Evolutionary conservation across 2,888 invertebrate genomes (phyloP).

Genomic region (Dastarcus helophoroides): DNA sequence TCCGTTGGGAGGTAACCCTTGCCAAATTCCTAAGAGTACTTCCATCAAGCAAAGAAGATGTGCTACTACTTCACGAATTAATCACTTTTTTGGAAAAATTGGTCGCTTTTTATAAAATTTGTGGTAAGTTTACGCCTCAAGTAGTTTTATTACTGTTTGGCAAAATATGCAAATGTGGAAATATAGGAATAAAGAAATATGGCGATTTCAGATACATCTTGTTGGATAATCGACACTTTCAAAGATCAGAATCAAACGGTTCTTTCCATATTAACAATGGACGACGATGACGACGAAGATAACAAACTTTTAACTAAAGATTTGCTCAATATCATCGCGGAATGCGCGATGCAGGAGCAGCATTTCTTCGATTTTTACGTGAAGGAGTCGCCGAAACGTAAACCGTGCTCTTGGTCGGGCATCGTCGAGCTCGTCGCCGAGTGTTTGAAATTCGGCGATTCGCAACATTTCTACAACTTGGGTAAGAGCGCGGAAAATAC

Average conservation of each 20-base stretch:
- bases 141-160: constrained; percentile 1
- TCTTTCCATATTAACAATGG: constrained; percentile 25
- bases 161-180: too few relatives aligned
- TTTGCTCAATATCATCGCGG: constrained; percentile 30
- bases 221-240: constrained; percentile 29
- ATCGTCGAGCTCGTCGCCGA: constrained; percentile 39
- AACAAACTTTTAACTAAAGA: constrained; percentile 28
- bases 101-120: constrained; percentile 25
- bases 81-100: constrained; percentile 25
- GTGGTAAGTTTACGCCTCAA: constrained; percentile 20
- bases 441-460: constrained; percentile 40
- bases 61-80: constrained; percentile 44
- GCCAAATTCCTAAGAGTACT: constrained; percentile 49
- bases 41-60: constrained; percentile 54
- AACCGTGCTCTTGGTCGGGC: constrained; percentile 33
- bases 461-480: constrained; percentile 45
- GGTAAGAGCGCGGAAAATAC: constrained; percentile 29
- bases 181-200: not conserved
- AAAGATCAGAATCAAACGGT: constrained; percentile 26
- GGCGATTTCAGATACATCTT: constrained; percentile 19
- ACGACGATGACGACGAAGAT: constrained; percentile 21
- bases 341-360: constrained; percentile 30
- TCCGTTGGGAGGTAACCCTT: constrained; percentile 51
- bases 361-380: constrained; percentile 22
- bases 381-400: constrained; percentile 13